Base-by-base conservation (phyloP, 2,888 invertebrate genomes). In the Melanotus villosus region DNA sequence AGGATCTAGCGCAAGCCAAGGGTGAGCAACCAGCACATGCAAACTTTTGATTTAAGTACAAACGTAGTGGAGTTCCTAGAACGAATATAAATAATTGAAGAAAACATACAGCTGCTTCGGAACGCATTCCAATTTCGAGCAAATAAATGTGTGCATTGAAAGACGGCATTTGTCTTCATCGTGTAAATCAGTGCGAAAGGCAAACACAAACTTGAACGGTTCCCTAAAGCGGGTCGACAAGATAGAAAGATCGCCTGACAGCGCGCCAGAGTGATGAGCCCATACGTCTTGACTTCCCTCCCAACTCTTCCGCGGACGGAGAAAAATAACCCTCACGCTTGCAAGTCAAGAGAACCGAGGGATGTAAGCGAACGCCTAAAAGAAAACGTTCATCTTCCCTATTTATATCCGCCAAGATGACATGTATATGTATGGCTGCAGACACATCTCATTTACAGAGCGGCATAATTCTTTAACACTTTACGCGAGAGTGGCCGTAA, bases 361-460 rank as follows among this genome's bases (percentile, higher is more conserved):
- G 78, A 78, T 74, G 75, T 78, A 75, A 80, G 78, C 78, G 79
- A 78, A 75, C 79, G 77, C 76, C 79, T 79, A 79, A 80, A 80
- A 79, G 80, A 80, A 79, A 80, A 80, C 82, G 82, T 82, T 83
- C 82, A 82, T 84, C 83, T 82, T 80, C 78, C 77, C 81, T 80
- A 83, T 83, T 83, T 83, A 83, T 84, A 81, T 79, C 80, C 79
- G 80, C 81, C 80, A 77, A 79, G 80, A 81, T 82, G 82, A 83
- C 82, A 81, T 82, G 81, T 82, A 82, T 82, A 81, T 81, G 80
- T 82, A 80, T 81, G 80, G 78, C 76, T 77, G 80, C 77, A 85
- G 85, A 86, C 86, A 87, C 86, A 86, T 86, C 86, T 86, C 86
- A 86, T 86, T 86, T 86, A 85, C 85, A 83, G 83, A 79, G 81